A percentile compares a stretch with the other conserved stretches of the same genome.
Evolutionary conservation across 2,113 vertebrate genomes (phyloP).

Genomic region (Tautogolabrus adspersus): DNA sequence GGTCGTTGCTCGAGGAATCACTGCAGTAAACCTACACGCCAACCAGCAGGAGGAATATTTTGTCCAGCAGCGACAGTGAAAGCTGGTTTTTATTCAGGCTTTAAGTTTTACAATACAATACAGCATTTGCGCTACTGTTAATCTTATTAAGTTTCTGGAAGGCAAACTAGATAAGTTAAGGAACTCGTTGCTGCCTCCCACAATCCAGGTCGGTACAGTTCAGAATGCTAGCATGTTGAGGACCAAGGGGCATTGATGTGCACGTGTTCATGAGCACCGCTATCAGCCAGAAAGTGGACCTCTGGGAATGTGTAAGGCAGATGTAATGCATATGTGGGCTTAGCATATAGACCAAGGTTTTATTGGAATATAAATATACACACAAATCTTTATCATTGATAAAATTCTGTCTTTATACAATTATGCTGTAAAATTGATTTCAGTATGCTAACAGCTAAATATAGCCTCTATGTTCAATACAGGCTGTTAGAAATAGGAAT

Average conservation of each 20-base stretch:
- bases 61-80: slow-evolving; percentile 19
- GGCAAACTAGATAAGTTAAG: slow-evolving; percentile 20
- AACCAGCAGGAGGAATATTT: slow-evolving; percentile 25
- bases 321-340: not conserved
- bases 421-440: no score
- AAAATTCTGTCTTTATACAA: no score
- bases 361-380: no score
- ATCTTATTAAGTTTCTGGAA: slow-evolving; percentile 16
- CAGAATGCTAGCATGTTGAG: not conserved
- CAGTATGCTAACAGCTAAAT: no score
- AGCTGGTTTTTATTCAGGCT: slow-evolving; percentile 19
- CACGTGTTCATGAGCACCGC: not conserved
- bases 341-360: not conserved
- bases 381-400: no score
- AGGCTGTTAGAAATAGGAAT: no score
- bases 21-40: slow-evolving; percentile 9
- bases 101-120: slow-evolving; percentile 23
- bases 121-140: slow-evolving; percentile 5
- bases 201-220: not conserved
- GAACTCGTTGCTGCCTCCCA: not conserved
- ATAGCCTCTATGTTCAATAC: no score
- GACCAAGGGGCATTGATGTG: not conserved
- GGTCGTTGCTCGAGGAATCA: slow-evolving; percentile 2
- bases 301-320: not conserved
- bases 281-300: not conserved